Percentiles rank a stretch among this genome's conserved stretches.
Evolutionary conservation across 2,888 invertebrate species (phyloP).

Genomic region (Urechis unicinctus): DNA sequence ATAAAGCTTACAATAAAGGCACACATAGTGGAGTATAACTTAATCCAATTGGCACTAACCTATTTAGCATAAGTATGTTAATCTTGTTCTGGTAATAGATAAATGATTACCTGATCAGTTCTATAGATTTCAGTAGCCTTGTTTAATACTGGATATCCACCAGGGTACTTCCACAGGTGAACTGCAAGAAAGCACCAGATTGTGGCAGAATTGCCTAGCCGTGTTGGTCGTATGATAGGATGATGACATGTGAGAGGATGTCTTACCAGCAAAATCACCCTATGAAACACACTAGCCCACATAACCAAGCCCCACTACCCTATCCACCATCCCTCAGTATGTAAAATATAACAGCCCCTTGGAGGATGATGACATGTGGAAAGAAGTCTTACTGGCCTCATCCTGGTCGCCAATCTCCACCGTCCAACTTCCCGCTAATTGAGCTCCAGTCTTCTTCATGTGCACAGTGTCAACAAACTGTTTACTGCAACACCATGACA

Average conservation of each 20-base stretch:
- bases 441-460: constrained; percentile 63
- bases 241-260: too few relatives aligned
- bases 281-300: too few relatives aligned
- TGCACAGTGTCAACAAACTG: constrained; percentile 59
- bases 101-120: constrained; percentile 17
- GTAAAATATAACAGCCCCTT: too few relatives aligned
- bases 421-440: constrained; percentile 91
- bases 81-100: neutral
- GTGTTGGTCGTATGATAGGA: too few relatives aligned
- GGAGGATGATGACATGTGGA: too few relatives aligned
- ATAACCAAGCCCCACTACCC: constrained; percentile 1
- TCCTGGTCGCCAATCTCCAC: constrained; percentile 96
- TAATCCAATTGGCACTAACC: too few relatives aligned
- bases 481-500: constrained; percentile 26
- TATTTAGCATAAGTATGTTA: too few relatives aligned
- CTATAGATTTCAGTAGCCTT: constrained; percentile 39
- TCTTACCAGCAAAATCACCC: too few relatives aligned
- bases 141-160: constrained; percentile 72
- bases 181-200: constrained; percentile 52
- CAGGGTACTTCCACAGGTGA: constrained; percentile 91
- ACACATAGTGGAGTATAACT: too few relatives aligned
- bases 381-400: constrained; percentile 60
- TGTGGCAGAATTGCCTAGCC: too few relatives aligned
- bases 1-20: too few relatives aligned
- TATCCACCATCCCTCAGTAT: constrained; percentile 1